Percentiles rank a stretch among this genome's conserved stretches.
These are phyloP conservation scores for Brachyistius frenatus DNA, from an alignment of 2,113 vertebrate genomes.

Conservation along the genomic window DNA sequence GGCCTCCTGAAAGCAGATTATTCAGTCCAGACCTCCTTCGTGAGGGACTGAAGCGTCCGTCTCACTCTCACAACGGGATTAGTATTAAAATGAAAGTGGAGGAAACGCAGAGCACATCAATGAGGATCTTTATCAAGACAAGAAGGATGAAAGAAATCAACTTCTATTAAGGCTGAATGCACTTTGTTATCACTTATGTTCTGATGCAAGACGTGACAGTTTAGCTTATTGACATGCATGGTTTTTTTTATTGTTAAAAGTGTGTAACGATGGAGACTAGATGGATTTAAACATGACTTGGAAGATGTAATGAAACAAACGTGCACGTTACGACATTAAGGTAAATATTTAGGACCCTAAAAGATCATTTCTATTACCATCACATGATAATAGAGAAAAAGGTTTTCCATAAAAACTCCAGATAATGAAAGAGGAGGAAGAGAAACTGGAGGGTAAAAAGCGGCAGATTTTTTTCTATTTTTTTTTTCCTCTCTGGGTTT, in stretches of 20 bases:
- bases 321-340: background rate
- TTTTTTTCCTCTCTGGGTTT: constrained; percentile 67
- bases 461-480: constrained; percentile 47
- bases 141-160: constrained; percentile 29
- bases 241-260: constrained; percentile 6
- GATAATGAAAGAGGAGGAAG: constrained; percentile 45
- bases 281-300: background rate
- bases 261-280: background rate
- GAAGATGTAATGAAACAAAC: background rate
- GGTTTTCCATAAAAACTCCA: constrained; percentile 56
- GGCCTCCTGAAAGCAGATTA: constrained; percentile 62
- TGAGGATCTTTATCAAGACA: constrained; percentile 53
- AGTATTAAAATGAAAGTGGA: constrained; percentile 43
- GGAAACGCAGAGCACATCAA: constrained; percentile 20
- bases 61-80: constrained; percentile 67
- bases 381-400: constrained; percentile 33
- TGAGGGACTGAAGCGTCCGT: background rate
- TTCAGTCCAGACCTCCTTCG: constrained; percentile 43
- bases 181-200: constrained; percentile 10
- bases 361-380: constrained; percentile 22
- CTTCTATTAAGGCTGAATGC: constrained; percentile 5
- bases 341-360: constrained; percentile 7
- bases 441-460: constrained; percentile 73
- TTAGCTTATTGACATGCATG: background rate
- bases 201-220: background rate